These are phyloP conservation scores for Cavia porcellus DNA, from an alignment of 2,113 vertebrate genomes.

Conservation along the genomic window DNA sequence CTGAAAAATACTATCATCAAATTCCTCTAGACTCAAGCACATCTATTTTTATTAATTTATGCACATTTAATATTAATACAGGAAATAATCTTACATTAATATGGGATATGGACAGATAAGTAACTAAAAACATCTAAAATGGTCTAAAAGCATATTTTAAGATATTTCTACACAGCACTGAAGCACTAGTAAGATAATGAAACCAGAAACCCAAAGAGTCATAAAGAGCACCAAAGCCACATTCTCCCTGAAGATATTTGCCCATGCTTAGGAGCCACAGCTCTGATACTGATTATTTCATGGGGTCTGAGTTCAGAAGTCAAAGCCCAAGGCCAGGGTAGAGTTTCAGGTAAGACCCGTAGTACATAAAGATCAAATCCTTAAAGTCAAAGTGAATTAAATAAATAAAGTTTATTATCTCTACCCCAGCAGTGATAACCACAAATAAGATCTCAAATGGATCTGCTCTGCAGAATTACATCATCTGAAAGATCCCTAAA, in stretches of 20 bases:
- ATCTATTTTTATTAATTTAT: not conserved
- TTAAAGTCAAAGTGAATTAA: not conserved
- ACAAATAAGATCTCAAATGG: not conserved
- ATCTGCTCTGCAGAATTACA: not conserved
- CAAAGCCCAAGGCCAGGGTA: not conserved
- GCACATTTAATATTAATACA: not conserved
- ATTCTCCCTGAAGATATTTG: not conserved
- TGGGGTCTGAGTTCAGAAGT: not conserved
- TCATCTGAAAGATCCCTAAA: not conserved
- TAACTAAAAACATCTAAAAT: conserved; percentile 37
- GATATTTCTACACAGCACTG: not conserved
- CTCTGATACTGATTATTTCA: not conserved
- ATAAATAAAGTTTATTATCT: not conserved
- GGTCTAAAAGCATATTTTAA: not conserved
- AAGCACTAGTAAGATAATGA: not conserved
- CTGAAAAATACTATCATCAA: not conserved
- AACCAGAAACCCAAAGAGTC: not conserved
- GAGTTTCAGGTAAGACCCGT: not conserved
- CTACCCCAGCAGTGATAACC: not conserved
- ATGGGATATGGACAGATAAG: not conserved
- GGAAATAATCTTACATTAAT: not conserved
- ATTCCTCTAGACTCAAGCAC: not conserved
- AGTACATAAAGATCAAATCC: not conserved
- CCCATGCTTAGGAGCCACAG: not conserved
- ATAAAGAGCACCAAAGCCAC: not conserved